Percentiles rank a stretch among this genome's conserved stretches.
These are phyloP conservation scores for Strix uralensis DNA, from an alignment of 2,113 vertebrate species.

Conservation along the genomic window DNA sequence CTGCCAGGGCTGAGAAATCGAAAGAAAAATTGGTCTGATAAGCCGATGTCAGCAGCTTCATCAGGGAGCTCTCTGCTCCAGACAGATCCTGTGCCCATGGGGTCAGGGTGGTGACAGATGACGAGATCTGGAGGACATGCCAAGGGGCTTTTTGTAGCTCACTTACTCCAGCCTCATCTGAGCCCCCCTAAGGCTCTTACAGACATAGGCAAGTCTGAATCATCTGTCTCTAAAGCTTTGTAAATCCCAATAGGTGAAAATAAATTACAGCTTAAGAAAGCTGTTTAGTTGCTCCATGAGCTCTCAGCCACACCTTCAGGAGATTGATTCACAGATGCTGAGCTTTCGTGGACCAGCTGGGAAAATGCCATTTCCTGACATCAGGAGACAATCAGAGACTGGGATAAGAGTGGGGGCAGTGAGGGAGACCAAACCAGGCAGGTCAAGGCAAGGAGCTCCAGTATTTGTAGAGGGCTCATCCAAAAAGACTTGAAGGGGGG, in stretches of 20 bases:
- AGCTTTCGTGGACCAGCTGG: not conserved
- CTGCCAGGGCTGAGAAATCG: not conserved
- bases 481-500: not conserved
- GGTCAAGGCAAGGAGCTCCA: not conserved
- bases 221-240: not conserved
- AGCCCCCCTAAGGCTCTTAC: not conserved
- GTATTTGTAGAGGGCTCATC: not conserved
- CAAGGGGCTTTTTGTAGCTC: not conserved
- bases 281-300: not conserved
- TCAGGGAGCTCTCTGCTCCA: not conserved
- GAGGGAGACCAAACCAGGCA: not conserved
- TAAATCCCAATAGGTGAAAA: not conserved
- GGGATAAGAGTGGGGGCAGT: not conserved
- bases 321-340: accelerated
- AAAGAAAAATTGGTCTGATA: not conserved
- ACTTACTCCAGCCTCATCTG: not conserved
- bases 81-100: accelerated
- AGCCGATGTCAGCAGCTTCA: not conserved
- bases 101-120: not conserved
- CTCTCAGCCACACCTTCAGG: not conserved
- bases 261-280: not conserved
- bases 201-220: not conserved
- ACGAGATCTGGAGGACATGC: not conserved
- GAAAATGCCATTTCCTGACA: not conserved
- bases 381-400: not conserved